Percentiles rank a stretch among this genome's conserved stretches.
Evolutionary conservation across 2,888 invertebrate genomes (phyloP).

Genomic region (Pristionchus exspectatus): DNA sequence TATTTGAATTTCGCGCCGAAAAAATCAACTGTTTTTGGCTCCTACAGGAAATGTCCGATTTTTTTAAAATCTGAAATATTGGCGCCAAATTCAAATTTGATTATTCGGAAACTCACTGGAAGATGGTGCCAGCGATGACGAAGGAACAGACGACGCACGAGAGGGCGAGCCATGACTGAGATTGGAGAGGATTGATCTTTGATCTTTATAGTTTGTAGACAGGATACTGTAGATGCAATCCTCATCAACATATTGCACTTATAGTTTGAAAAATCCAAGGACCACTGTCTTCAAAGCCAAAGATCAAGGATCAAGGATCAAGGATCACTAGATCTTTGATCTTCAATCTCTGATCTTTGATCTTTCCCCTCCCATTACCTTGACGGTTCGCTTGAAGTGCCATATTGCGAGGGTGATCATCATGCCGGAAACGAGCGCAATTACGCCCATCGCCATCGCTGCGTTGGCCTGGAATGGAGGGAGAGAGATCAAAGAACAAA

Average conservation of each 20-base stretch:
- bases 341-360: conserved; percentile 24
- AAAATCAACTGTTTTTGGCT: not conserved
- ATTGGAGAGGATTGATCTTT: not conserved
- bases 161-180: conserved; percentile 38
- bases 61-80: not conserved
- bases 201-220: not conserved
- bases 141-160: conserved; percentile 37
- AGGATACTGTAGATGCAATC: too few relatives aligned
- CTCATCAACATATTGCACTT: too few relatives aligned
- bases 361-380: not conserved
- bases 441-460: conserved; percentile 29
- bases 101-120: not conserved
- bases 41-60: not conserved
- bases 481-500: not conserved
- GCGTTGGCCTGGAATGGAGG: conserved; percentile 14
- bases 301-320: too few relatives aligned
- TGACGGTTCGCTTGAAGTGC: conserved; percentile 28
- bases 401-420: conserved; percentile 45
- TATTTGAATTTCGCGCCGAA: not conserved
- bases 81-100: conserved; percentile 41
- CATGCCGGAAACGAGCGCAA: not conserved
- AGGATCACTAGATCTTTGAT: too few relatives aligned
- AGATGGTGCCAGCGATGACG: conserved; percentile 47
- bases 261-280: too few relatives aligned
- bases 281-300: not conserved